Percentiles rank a stretch among this genome's conserved stretches.
phyloP scores from a whole-genome alignment of 2,113 vertebrate species.

The Penelope pileata region DNA sequence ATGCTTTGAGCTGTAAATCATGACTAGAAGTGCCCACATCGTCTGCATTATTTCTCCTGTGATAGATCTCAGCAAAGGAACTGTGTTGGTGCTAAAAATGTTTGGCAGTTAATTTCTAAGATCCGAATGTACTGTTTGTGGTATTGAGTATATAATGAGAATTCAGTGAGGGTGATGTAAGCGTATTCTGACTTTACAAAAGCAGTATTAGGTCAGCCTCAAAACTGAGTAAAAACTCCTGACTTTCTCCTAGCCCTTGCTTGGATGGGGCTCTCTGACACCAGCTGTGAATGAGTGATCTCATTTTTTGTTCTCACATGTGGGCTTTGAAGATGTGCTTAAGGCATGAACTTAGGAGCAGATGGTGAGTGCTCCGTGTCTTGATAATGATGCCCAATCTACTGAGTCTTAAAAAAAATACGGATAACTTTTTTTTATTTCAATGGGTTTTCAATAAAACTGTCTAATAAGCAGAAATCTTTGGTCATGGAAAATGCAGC shows the following conservation, averaged over 20 bases:
- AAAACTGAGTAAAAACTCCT: not conserved
- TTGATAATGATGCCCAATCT: not conserved
- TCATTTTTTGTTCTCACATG: accelerated
- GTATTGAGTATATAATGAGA: not conserved
- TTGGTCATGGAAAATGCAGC: not conserved
- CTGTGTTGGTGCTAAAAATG: not conserved
- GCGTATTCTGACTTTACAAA: not conserved
- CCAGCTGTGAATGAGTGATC: not conserved
- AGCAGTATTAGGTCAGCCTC: not conserved
- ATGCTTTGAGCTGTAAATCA: not conserved
- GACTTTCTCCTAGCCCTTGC: not conserved
- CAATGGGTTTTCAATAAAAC: not conserved
- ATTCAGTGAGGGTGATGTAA: not conserved
- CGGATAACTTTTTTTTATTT: not conserved
- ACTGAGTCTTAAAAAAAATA: not conserved
- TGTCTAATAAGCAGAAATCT: not conserved
- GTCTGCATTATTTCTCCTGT: not conserved
- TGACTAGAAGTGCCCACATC: not conserved
- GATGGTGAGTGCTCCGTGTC: not conserved
- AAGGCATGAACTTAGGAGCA: not conserved
- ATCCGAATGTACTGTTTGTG: not conserved
- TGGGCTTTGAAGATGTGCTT: not conserved
- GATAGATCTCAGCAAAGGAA: not conserved
- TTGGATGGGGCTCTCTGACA: not conserved
- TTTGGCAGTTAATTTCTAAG: not conserved